Evolutionary conservation across 2,113 vertebrate genomes (phyloP).

Genomic region (Argyrosomus japonicus): DNA sequence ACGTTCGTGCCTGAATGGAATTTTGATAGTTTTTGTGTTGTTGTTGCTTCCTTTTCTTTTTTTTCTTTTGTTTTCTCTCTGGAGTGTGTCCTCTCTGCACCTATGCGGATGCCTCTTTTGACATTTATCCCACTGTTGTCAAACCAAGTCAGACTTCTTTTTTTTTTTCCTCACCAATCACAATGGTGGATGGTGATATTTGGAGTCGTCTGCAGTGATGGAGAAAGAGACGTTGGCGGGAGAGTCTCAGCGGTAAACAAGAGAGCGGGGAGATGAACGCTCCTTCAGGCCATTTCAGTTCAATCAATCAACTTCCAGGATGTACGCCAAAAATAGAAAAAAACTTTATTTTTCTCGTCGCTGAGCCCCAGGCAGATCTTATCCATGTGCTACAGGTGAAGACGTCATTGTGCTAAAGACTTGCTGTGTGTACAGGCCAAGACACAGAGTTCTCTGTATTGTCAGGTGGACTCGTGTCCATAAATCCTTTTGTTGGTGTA

Average conservation of each 20-base stretch:
- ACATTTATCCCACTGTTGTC: slow-evolving; percentile 50
- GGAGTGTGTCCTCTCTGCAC: slow-evolving; percentile 44
- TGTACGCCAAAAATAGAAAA: slow-evolving; percentile 54
- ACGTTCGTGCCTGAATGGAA: slow-evolving; percentile 78
- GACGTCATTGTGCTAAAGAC: slow-evolving; percentile 20
- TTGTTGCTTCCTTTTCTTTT: slow-evolving; percentile 25
- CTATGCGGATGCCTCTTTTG: slow-evolving; percentile 38
- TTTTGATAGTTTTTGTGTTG: slow-evolving; percentile 59
- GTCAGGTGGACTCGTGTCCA: neutral
- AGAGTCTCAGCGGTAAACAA: slow-evolving; percentile 30
- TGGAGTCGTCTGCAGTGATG: neutral
- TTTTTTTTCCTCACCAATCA: slow-evolving; percentile 18
- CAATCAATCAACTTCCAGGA: slow-evolving; percentile 65
- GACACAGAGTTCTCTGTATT: neutral
- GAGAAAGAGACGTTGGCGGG: slow-evolving; percentile 1
- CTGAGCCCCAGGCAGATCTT: slow-evolving; percentile 27
- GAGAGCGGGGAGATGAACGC: slow-evolving; percentile 19
- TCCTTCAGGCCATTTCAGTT: slow-evolving; percentile 40
- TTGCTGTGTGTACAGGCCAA: slow-evolving; percentile 2
- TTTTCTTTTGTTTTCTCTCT: neutral
- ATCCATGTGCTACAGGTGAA: slow-evolving; percentile 23
- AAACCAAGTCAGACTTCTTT: slow-evolving; percentile 32
- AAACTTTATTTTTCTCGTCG: slow-evolving; percentile 7
- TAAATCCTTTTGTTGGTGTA: neutral
- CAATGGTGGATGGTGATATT: slow-evolving; percentile 52